Percentiles rank a stretch among this genome's conserved stretches.
These are phyloP conservation scores for Drosophila mimica DNA, from an alignment of 2,888 invertebrate species.

Conservation along the genomic window DNA sequence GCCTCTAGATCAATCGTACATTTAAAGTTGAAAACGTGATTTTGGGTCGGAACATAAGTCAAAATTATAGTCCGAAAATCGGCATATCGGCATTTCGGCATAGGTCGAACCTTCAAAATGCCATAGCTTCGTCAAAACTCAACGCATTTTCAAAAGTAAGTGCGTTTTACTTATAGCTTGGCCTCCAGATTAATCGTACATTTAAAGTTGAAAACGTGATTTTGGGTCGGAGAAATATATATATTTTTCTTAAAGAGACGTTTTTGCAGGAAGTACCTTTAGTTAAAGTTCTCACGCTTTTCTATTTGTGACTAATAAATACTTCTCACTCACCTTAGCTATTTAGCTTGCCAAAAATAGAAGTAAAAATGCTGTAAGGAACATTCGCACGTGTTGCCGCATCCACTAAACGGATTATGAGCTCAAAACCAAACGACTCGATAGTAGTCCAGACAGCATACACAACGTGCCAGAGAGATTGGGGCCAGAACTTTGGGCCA, in stretches of 20 bases:
- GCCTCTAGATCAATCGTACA: too few relatives aligned
- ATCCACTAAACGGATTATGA: constrained; percentile 66
- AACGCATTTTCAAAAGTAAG: too few relatives aligned
- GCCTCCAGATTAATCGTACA: too few relatives aligned
- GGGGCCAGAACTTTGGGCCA: constrained; percentile 8
- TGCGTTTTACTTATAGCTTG: too few relatives aligned
- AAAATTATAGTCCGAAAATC: too few relatives aligned
- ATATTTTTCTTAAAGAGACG: neutral
- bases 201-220: too few relatives aligned
- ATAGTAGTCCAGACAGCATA: constrained; percentile 4
- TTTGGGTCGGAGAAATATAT: neutral
- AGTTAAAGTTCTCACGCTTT: constrained; percentile 21
- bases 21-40: too few relatives aligned
- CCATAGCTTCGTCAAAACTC: too few relatives aligned
- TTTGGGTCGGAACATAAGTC: too few relatives aligned
- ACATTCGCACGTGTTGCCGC: constrained; percentile 69
- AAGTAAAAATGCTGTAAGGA: constrained; percentile 24
- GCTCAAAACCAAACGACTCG: constrained; percentile 34
- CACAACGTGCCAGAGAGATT: neutral
- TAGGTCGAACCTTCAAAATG: too few relatives aligned
- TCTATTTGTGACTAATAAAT: constrained; percentile 47
- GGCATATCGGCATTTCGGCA: too few relatives aligned
- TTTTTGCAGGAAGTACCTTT: neutral
- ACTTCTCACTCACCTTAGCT: constrained; percentile 40
- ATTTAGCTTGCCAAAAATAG: constrained; percentile 40